A percentile compares a stretch with the other conserved stretches of the same genome.
Conservation (phyloP, 2,888 invertebrate genomes). For the Syritta pipiens region DNA sequence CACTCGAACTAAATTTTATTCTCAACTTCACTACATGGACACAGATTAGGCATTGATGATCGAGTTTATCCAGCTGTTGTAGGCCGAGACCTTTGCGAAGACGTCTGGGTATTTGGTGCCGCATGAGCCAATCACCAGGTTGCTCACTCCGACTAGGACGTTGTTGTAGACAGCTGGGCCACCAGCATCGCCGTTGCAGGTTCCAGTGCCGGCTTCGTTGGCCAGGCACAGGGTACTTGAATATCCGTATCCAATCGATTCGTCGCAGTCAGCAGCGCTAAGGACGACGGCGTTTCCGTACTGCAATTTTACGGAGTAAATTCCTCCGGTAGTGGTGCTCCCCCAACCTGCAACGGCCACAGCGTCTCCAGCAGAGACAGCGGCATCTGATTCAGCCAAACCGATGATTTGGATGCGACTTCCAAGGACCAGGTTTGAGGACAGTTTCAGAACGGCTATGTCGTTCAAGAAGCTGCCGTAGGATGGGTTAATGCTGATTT, state of each 20-base stretch:
- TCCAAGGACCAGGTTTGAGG: conserved; percentile 64
- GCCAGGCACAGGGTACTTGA: conserved; percentile 55
- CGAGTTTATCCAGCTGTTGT: conserved; percentile 66
- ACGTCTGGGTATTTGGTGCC: conserved; percentile 76
- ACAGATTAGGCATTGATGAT: conserved; percentile 9
- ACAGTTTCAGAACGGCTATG: conserved; percentile 74
- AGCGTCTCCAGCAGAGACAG: conserved; percentile 64
- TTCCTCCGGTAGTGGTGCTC: conserved; percentile 65
- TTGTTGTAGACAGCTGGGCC: conserved; percentile 74
- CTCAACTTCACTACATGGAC: not conserved
- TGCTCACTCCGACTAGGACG: conserved; percentile 73
- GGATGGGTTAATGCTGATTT: conserved; percentile 70
- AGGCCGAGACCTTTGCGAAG: conserved; percentile 71
- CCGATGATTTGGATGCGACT: conserved; percentile 70
- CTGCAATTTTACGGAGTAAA: conserved; percentile 70
- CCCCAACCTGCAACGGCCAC: conserved; percentile 76
- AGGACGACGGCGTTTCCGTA: conserved; percentile 67
- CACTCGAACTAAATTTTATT: conserved; percentile 21
- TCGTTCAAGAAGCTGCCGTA: conserved; percentile 72
- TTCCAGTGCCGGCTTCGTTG: conserved; percentile 51
- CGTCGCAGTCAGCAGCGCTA: conserved; percentile 37
- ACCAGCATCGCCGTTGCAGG: conserved; percentile 75
- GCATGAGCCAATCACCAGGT: conserved; percentile 75
- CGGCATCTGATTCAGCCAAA: conserved; percentile 55
- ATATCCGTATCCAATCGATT: conserved; percentile 45